Conservation (phyloP, 2,888 invertebrate genomes). For the Ophion obscuratus region DNA sequence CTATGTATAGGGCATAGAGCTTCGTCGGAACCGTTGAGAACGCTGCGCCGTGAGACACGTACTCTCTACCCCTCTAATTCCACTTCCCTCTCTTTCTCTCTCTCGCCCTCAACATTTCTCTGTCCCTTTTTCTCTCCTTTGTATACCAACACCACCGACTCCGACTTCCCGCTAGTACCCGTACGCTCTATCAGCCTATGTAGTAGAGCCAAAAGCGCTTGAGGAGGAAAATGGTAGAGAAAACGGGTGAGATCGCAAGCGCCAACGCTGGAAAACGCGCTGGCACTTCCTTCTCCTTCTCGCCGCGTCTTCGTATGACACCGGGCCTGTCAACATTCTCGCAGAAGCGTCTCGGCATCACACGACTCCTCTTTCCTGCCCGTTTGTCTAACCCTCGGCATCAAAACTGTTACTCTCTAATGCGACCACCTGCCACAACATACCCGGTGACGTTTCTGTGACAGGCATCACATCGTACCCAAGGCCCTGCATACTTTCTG, state of each 20-base stretch:
- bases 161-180: constrained; percentile 4
- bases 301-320: constrained; percentile 53
- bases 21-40: constrained; percentile 56
- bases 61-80: constrained; percentile 38
- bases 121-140: constrained; percentile 10
- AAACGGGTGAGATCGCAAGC: constrained; percentile 41
- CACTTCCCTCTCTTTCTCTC: constrained; percentile 7
- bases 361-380: constrained; percentile 19
- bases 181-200: constrained; percentile 54
- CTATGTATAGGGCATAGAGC: constrained; percentile 54
- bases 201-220: constrained; percentile 54
- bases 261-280: constrained; percentile 55
- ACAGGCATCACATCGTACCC: constrained; percentile 63
- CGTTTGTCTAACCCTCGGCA: constrained; percentile 51
- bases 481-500: constrained; percentile 8
- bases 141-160: constrained; percentile 40
- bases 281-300: constrained; percentile 35
- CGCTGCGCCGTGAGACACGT: constrained; percentile 62
- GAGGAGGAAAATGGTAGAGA: constrained; percentile 29
- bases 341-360: constrained; percentile 51
- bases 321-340: constrained; percentile 60
- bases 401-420: constrained; percentile 30
- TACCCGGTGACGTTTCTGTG: constrained; percentile 58
- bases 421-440: constrained; percentile 63
- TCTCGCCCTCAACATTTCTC: neutral